Conservation (phyloP, 2,888 invertebrate genomes). For the Hypsopygia costalis region DNA sequence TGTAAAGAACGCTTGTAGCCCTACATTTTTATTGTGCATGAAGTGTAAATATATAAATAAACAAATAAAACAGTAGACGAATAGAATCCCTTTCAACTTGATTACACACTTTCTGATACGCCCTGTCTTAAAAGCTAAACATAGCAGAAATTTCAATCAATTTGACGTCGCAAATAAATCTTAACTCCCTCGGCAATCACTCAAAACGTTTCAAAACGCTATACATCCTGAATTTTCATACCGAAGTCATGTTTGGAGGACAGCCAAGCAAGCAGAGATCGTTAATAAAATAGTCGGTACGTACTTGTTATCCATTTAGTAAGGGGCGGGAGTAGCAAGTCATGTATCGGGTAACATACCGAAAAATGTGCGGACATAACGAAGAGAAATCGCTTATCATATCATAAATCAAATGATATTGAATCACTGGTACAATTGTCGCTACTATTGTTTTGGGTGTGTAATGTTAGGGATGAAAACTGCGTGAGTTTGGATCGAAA, state of each 20-base stretch:
- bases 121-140: too few relatives aligned
- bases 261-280: constrained; percentile 1
- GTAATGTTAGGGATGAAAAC: not conserved
- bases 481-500: constrained; percentile 1
- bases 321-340: constrained; percentile 37
- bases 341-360: constrained; percentile 51
- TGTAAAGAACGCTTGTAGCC: too few relatives aligned
- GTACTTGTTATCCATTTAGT: constrained; percentile 22
- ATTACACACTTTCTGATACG: too few relatives aligned
- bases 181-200: too few relatives aligned
- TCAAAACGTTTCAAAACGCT: not conserved
- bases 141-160: too few relatives aligned
- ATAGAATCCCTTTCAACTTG: too few relatives aligned
- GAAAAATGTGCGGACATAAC: constrained; percentile 57
- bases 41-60: too few relatives aligned
- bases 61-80: too few relatives aligned
- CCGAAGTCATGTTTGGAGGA: constrained; percentile 1
- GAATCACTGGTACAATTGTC: constrained; percentile 39
- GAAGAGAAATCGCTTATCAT: constrained; percentile 59
- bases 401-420: constrained; percentile 64
- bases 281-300: constrained; percentile 5
- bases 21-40: too few relatives aligned
- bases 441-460: constrained; percentile 24
- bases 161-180: too few relatives aligned
- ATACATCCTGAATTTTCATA: too few relatives aligned